Conservation (phyloP, 2,797 vertebrate species). For the Eupleurogrammus muticus region DNA sequence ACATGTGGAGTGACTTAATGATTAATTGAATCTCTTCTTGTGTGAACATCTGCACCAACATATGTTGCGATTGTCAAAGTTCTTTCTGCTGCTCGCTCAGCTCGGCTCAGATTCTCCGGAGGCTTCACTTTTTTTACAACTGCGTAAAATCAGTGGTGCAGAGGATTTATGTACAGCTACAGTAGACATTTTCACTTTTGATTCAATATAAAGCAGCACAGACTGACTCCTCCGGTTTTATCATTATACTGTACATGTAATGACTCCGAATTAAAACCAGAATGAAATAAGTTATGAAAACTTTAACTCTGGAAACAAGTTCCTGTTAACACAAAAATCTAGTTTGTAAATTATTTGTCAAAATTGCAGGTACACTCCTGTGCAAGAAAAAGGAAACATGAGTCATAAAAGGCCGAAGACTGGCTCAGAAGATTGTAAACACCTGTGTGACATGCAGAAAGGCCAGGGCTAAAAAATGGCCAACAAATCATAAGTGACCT, state of each 20-base stretch:
- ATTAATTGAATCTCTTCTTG: conserved; percentile 68
- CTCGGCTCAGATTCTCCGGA: conserved; percentile 28
- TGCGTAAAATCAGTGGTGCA: not conserved
- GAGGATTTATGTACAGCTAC: not conserved
- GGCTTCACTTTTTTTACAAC: conserved; percentile 5
- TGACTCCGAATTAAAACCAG: not conserved
- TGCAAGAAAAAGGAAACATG: too few relatives aligned
- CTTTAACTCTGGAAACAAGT: not conserved
- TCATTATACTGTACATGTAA: not conserved
- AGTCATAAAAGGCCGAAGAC: too few relatives aligned
- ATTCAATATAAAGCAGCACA: conserved; percentile 6
- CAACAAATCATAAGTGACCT: too few relatives aligned
- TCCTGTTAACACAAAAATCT: not conserved
- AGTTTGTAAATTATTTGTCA: not conserved
- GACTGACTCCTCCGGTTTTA: not conserved
- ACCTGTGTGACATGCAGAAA: too few relatives aligned
- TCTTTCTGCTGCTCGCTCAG: conserved; percentile 45
- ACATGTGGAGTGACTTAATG: conserved; percentile 68
- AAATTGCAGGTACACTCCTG: too few relatives aligned
- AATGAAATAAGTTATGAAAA: not conserved
- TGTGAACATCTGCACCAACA: conserved; percentile 76
- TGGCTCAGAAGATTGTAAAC: too few relatives aligned
- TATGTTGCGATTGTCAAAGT: conserved; percentile 65
- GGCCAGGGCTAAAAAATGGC: too few relatives aligned
- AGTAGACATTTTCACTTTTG: conserved; percentile 9